These are phyloP conservation scores for Leptinotarsa undecemlineata DNA, from an alignment of 1,140 invertebrate species.

Conservation along the genomic window DNA sequence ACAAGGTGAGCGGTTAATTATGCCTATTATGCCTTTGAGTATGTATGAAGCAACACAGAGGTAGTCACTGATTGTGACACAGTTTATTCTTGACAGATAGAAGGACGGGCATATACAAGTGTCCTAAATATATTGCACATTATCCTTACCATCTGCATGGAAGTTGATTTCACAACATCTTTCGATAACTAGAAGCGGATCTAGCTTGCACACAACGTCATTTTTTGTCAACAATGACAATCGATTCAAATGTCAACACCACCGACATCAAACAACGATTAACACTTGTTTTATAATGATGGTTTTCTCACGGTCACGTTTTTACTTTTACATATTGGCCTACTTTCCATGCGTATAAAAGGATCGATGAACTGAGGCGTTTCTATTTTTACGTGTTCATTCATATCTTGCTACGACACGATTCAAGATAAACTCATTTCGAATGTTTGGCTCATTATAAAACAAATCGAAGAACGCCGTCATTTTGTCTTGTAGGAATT, in stretches of 20 bases:
- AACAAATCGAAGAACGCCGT: no score
- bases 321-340: slow-evolving; percentile 22
- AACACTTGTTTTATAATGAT: neutral
- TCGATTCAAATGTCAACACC: neutral
- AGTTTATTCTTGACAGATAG: no score
- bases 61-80: no score
- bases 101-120: no score
- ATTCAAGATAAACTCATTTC: no score
- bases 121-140: no score
- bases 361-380: neutral
- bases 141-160: no score
- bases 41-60: no score
- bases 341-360: neutral
- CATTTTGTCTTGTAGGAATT: no score
- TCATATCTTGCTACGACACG: neutral
- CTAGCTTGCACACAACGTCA: neutral
- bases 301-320: slow-evolving; percentile 4
- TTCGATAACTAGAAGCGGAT: neutral
- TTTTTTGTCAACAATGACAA: neutral
- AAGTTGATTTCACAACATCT: neutral
- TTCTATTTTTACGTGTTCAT: slow-evolving; percentile 1
- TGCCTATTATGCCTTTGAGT: no score
- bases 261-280: neutral
- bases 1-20: no score
- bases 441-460: no score